Percentiles rank a stretch among this genome's conserved stretches.
These are phyloP conservation scores for Mallateleia sp. DNA, from an alignment of 2,888 invertebrate genomes.

Conservation along the genomic window DNA sequence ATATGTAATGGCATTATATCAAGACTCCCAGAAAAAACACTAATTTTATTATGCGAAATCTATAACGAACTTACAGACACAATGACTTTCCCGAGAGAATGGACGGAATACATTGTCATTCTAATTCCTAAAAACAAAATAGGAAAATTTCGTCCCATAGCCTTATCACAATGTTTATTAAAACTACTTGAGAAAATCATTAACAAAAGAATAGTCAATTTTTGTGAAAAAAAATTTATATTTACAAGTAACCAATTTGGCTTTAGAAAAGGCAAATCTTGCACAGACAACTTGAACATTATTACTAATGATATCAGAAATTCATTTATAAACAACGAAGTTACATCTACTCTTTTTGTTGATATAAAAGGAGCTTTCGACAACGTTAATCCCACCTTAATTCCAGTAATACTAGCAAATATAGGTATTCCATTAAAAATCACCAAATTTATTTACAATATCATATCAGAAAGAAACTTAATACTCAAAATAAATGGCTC, in stretches of 20 bases:
- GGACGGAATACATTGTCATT: not conserved
- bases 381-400: slow-evolving; percentile 5
- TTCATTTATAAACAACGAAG: not conserved
- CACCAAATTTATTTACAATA: slow-evolving; percentile 9
- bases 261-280: not conserved
- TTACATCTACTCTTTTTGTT: not conserved
- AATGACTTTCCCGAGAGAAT: not conserved
- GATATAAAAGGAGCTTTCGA: slow-evolving; percentile 51
- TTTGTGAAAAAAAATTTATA: not conserved
- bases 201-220: not conserved
- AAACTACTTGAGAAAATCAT: not conserved
- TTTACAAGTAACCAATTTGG: not conserved
- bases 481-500: slow-evolving; percentile 1
- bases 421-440: not conserved
- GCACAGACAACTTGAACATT: not conserved
- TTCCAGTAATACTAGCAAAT: not conserved
- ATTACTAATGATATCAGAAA: not conserved
- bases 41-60: not conserved
- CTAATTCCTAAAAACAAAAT: not conserved
- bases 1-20: not conserved
- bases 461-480: not conserved
- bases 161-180: not conserved
- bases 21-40: not conserved
- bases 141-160: not conserved
- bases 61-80: not conserved